A percentile compares a stretch with the other conserved stretches of the same genome.
Evolutionary conservation across 2,888 invertebrate genomes (phyloP).

Genomic region (Xestia rhomboidea): DNA sequence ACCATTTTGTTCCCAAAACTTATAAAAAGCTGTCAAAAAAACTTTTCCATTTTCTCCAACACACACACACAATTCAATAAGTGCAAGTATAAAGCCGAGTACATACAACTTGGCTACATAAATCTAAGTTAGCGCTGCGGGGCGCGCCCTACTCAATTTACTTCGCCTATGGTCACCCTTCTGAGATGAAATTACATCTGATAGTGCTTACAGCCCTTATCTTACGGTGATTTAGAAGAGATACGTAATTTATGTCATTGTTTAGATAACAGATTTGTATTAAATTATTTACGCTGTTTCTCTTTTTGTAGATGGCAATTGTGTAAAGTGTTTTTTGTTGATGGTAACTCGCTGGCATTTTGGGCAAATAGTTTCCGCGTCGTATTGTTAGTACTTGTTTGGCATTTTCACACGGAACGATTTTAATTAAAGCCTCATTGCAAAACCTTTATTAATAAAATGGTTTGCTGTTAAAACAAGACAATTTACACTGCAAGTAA

Average conservation of each 20-base stretch:
- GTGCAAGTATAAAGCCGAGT: conserved; percentile 51
- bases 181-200: conserved; percentile 82
- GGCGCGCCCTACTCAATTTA: conserved; percentile 80
- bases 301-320: conserved; percentile 46
- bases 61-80: conserved; percentile 63
- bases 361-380: neutral
- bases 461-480: neutral
- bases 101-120: conserved; percentile 70
- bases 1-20: conserved; percentile 21
- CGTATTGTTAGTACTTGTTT: neutral
- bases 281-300: conserved; percentile 57
- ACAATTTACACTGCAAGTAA: neutral
- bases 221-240: conserved; percentile 71
- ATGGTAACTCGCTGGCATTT: neutral
- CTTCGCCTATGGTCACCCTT: conserved; percentile 83
- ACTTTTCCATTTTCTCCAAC: conserved; percentile 43
- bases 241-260: conserved; percentile 68
- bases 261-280: conserved; percentile 56
- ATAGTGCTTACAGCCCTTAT: conserved; percentile 77
- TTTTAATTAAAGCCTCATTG: conserved; percentile 10
- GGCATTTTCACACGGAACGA: neutral
- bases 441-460: neutral
- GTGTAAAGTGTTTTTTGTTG: conserved; percentile 45
- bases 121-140: conserved; percentile 76
- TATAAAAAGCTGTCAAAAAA: conserved; percentile 48